These are phyloP conservation scores for Petroica traversi DNA, from an alignment of 2,113 vertebrate genomes.

Conservation along the genomic window DNA sequence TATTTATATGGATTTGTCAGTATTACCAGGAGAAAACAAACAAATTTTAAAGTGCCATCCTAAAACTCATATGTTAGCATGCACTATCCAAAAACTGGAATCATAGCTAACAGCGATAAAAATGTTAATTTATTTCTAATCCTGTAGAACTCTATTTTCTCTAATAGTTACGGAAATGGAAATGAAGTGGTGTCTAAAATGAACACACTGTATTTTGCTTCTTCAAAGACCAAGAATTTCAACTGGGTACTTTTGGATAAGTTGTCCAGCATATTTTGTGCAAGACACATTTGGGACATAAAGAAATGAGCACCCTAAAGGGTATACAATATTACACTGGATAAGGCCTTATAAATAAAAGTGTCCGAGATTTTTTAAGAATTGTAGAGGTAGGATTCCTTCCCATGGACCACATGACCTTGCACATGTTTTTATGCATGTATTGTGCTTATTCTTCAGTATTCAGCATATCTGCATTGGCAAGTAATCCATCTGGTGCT, in stretches of 20 bases:
- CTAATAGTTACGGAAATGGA: background rate
- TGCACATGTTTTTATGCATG: background rate
- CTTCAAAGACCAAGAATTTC: background rate
- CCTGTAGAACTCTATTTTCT: background rate
- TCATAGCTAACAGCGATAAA: background rate
- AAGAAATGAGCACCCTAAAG: background rate
- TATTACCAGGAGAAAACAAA: background rate
- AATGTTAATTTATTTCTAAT: constrained; percentile 29
- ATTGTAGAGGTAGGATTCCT: background rate
- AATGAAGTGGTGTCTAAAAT: background rate
- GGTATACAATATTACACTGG: background rate
- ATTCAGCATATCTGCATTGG: background rate
- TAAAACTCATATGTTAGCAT: background rate
- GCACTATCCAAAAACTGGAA: background rate
- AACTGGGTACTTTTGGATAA: background rate
- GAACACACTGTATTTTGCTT: background rate
- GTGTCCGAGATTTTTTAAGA: background rate
- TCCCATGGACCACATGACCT: background rate
- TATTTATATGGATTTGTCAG: background rate
- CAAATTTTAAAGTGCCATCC: background rate
- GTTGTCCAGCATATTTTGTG: background rate
- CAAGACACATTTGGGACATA: background rate
- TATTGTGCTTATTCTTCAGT: background rate
- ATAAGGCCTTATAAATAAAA: background rate
- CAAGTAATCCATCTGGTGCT: background rate